Evolutionary conservation across 2,797 vertebrate genomes (phyloP), one percentile per base, ranked within the genome.

Genomic region (Sarcophilus harrisii): DNA sequence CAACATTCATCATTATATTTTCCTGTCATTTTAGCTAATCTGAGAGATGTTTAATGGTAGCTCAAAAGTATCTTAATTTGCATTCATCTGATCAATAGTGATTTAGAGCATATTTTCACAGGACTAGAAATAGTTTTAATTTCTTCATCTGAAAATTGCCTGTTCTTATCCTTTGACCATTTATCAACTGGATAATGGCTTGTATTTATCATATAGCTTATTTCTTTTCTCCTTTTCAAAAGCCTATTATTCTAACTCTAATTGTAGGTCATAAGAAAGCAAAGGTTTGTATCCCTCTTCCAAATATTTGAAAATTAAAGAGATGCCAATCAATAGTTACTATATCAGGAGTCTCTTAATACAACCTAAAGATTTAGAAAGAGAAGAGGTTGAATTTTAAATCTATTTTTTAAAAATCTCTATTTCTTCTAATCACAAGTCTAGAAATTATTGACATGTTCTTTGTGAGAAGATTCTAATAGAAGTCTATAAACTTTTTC

Each of bases 381-480:
- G 32, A 73, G 32, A 73, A 73, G 5, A 24, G 90, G 28, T 45
- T 3, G 4, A 29, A 59, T 93, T 30, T 58, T 2, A 81, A 90
- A 58, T 49, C 58, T 59, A 32, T 9, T 29, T 29, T 90, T n/a
- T 38, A 94, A 96, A 0, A 94, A 32, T 0, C n/a, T 2, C 52
- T 59, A 90, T 95, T 0, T 94, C 96, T 96, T 59, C 87, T 58
- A 27, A 60, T 96, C n/a, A 52, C 57, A 14, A 95, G 55, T 3
- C 66, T 58, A 93, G n/a, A 1, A 57, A 59, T 5, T 57, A 57
- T 27, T 96, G 0, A 60, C 4, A 18, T 11, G 0, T 0, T 93
- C 1, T 95, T 95, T 94, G 58, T 92, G 62, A 96, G 92, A 92
- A 93, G 38, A 58, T 21, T 73, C 89, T 91, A 92, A 97, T 38